Evolutionary conservation across 2,888 invertebrate species (phyloP).

Genomic region (Ommatoiulus sabulosus): DNA sequence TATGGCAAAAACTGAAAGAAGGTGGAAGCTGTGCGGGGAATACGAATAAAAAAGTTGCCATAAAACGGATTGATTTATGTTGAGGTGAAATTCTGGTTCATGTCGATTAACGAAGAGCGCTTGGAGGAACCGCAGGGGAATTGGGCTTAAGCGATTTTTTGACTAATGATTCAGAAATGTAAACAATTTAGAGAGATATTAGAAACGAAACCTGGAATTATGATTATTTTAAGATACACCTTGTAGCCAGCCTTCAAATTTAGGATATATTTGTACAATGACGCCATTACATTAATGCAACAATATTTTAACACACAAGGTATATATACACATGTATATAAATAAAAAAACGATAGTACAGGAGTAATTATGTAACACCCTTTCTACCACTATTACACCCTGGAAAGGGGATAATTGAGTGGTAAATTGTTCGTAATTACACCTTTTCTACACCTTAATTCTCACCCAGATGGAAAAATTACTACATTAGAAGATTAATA

Average conservation of each 20-base stretch:
- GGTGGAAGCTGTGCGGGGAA: background rate
- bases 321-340: too few relatives aligned
- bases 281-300: background rate
- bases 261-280: background rate
- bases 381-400: too few relatives aligned
- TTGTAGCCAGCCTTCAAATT: background rate
- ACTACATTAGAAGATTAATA: too few relatives aligned
- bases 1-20: background rate
- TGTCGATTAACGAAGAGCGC: background rate
- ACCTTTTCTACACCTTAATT: too few relatives aligned
- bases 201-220: background rate
- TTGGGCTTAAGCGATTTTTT: background rate
- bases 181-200: background rate
- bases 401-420: too few relatives aligned
- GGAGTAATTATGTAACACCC: too few relatives aligned
- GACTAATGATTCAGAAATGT: background rate
- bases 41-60: background rate
- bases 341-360: too few relatives aligned
- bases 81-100: background rate
- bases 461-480: too few relatives aligned
- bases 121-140: background rate
- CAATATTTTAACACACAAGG: background rate
- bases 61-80: background rate
- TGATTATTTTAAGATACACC: background rate
- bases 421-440: too few relatives aligned